phyloP scores from a whole-genome alignment of 53 echinoderm and acorn worm genomes.

The Temnopleurus reevesii region DNA sequence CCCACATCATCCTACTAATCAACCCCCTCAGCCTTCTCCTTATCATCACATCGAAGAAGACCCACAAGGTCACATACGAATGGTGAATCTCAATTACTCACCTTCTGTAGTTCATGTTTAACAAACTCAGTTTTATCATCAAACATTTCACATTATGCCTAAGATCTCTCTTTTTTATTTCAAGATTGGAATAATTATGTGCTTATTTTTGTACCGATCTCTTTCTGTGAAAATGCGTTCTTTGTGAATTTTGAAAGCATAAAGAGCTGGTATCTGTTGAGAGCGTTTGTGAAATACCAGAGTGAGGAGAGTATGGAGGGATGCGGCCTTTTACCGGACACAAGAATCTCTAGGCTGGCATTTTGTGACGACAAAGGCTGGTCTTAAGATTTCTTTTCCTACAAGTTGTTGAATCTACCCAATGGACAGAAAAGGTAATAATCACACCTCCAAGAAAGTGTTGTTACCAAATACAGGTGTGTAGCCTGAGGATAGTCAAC shows the following conservation, averaged over 20 bases:
- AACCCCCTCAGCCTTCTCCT: background rate
- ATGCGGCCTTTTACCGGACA: background rate
- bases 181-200: background rate
- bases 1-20: background rate
- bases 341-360: no score
- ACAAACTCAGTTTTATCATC: background rate
- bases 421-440: no score
- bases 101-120: constrained; percentile 50
- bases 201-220: background rate
- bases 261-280: background rate
- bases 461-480: background rate
- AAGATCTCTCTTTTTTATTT: background rate
- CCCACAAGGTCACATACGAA: constrained; percentile 51
- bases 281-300: background rate
- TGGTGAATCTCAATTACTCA: constrained; percentile 56
- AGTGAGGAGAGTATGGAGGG: background rate
- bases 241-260: background rate
- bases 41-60: constrained; percentile 52
- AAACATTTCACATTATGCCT: constrained; percentile 14
- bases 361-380: no score
- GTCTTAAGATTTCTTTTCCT: no score
- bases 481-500: background rate
- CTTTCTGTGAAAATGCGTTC: background rate
- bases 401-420: no score
- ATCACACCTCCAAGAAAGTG: no score